These are phyloP conservation scores for Syncerus caffer DNA, from an alignment of 2,797 vertebrate genomes.

Conservation along the genomic window DNA sequence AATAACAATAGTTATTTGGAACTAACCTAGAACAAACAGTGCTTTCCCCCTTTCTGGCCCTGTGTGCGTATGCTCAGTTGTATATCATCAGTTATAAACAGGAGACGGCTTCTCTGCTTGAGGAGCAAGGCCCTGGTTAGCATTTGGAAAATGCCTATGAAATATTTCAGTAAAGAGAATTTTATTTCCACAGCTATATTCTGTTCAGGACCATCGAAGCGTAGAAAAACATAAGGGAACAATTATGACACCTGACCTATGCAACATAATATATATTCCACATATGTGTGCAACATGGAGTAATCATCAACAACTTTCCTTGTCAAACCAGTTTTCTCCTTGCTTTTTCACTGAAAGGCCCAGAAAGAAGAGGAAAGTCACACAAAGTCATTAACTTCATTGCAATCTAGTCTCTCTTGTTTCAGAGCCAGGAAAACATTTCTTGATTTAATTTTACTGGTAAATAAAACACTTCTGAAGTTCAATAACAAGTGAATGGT, in stretches of 20 bases:
- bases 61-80: neutral
- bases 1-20: neutral
- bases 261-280: neutral
- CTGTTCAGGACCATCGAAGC: slow-evolving; percentile 1
- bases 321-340: neutral
- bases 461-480: slow-evolving; percentile 71
- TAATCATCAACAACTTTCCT: neutral
- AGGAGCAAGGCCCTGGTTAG: slow-evolving; percentile 12
- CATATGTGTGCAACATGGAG: neutral
- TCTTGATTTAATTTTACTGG: slow-evolving; percentile 58
- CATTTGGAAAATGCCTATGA: slow-evolving; percentile 5
- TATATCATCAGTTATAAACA: neutral
- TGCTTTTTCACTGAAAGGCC: slow-evolving; percentile 19
- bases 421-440: slow-evolving; percentile 60
- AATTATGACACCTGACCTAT: neutral
- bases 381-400: neutral
- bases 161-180: slow-evolving; percentile 8
- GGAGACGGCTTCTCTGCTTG: neutral
- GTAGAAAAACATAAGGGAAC: neutral
- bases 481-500: slow-evolving; percentile 67
- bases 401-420: neutral
- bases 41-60: neutral
- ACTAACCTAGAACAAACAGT: neutral
- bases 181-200: slow-evolving; percentile 32
- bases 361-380: neutral